Conservation (phyloP, 2,797 vertebrate species). For the Benthosema pterotum region DNA sequence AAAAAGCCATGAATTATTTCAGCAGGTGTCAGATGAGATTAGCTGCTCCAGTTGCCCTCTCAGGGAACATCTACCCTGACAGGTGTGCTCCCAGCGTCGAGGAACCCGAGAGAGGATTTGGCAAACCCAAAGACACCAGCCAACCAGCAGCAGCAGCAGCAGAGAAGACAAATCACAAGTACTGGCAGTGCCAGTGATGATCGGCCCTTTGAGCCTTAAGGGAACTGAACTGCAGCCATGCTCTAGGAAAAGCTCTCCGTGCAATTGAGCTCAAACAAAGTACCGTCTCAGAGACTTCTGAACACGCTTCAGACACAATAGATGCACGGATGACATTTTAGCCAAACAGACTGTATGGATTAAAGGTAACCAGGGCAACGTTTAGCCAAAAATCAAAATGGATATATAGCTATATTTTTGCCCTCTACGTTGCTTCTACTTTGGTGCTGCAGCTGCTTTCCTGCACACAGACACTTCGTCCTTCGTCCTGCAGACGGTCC, state of each 20-base stretch:
- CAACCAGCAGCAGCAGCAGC: slow-evolving; percentile 38
- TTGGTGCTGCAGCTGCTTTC: no score
- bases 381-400: no score
- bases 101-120: slow-evolving; percentile 59
- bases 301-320: slow-evolving; percentile 67
- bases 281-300: slow-evolving; percentile 48
- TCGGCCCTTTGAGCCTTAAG: slow-evolving; percentile 65
- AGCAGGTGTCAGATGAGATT: slow-evolving; percentile 75
- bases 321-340: slow-evolving; percentile 62
- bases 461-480: no score
- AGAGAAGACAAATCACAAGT: slow-evolving; percentile 56
- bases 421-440: no score
- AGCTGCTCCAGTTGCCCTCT: slow-evolving; percentile 76
- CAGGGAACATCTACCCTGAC: slow-evolving; percentile 76
- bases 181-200: slow-evolving; percentile 59
- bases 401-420: no score
- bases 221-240: slow-evolving; percentile 64
- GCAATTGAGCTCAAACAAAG: slow-evolving; percentile 64
- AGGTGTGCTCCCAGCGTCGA: slow-evolving; percentile 74
- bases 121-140: slow-evolving; percentile 60
- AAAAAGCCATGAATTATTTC: slow-evolving; percentile 77
- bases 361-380: no score
- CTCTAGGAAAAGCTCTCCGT: slow-evolving; percentile 53
- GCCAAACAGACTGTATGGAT: slow-evolving; percentile 60
- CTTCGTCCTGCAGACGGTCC: no score